These are phyloP conservation scores for Chaetodon trifascialis DNA, from an alignment of 2,113 vertebrate species.

Conservation along the genomic window DNA sequence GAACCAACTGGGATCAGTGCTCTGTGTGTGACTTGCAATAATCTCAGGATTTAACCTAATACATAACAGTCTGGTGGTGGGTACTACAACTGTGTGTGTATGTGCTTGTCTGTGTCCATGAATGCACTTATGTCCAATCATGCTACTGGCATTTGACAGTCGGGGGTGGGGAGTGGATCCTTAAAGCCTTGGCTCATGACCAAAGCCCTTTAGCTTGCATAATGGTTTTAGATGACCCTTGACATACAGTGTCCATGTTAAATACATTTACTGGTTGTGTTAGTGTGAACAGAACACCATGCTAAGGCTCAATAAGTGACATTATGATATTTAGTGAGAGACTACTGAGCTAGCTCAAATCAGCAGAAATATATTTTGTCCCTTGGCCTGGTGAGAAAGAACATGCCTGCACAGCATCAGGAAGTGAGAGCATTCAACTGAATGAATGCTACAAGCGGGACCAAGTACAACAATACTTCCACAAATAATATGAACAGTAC, in stretches of 20 bases:
- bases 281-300: conserved; percentile 18
- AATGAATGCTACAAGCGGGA: not conserved
- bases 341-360: not conserved
- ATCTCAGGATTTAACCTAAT: conserved; percentile 71
- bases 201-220: conserved; percentile 63
- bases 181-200: conserved; percentile 47
- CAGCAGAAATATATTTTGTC: not conserved
- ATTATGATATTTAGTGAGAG: not conserved
- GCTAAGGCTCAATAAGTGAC: not conserved
- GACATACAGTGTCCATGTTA: conserved; percentile 30
- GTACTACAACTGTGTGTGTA: conserved; percentile 23
- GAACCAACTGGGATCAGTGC: conserved; percentile 67
- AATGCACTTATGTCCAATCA: conserved; percentile 21
- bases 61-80: conserved; percentile 56
- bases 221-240: conserved; percentile 61
- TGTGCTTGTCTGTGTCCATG: conserved; percentile 28
- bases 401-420: not conserved
- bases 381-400: not conserved
- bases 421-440: not conserved
- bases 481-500: not conserved
- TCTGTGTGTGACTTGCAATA: conserved; percentile 66
- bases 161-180: not conserved
- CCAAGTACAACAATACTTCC: not conserved
- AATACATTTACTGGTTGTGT: conserved; percentile 25
- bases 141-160: conserved; percentile 35